Percentiles rank a stretch among this genome's conserved stretches.
phyloP scores from a whole-genome alignment of 2,797 vertebrate genomes.

The Fistularia tabacaria region DNA sequence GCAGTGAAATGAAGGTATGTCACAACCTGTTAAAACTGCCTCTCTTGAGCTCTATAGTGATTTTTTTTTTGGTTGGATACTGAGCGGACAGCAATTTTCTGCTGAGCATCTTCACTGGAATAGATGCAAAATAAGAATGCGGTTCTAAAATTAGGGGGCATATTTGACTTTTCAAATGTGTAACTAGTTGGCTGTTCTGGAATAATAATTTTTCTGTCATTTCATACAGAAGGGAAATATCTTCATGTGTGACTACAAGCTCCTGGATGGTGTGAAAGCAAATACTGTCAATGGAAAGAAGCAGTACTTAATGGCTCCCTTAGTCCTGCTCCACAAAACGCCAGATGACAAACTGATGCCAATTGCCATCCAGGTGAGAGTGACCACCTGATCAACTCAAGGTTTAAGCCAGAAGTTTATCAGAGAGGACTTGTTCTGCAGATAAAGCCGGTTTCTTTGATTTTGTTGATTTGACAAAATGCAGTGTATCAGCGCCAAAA shows the following conservation, averaged over 20 bases:
- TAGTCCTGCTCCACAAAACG: constrained; percentile 66
- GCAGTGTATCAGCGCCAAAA: no score
- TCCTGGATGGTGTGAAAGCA: constrained; percentile 58
- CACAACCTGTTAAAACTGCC: background rate
- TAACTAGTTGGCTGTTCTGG: background rate
- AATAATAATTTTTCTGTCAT: background rate
- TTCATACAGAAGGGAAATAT: constrained; percentile 74
- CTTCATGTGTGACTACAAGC: constrained; percentile 73
- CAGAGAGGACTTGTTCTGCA: no score
- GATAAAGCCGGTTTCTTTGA: no score
- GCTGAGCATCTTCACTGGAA: no score
- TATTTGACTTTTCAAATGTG: background rate
- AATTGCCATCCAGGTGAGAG: constrained; percentile 75
- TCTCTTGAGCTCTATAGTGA: background rate
- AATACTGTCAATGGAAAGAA: constrained; percentile 53
- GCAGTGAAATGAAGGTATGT: constrained; percentile 57
- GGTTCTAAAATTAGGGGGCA: no score
- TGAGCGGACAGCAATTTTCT: no score
- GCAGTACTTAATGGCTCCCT: constrained; percentile 66
- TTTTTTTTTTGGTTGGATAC: background rate
- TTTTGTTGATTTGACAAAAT: no score
- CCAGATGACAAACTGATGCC: constrained; percentile 59
- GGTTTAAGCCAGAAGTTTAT: no score
- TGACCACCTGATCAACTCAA: background rate
- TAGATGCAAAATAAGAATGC: no score